Evolutionary conservation across 2,888 invertebrate genomes (phyloP).

Genomic region (Capitulum mitella): DNA sequence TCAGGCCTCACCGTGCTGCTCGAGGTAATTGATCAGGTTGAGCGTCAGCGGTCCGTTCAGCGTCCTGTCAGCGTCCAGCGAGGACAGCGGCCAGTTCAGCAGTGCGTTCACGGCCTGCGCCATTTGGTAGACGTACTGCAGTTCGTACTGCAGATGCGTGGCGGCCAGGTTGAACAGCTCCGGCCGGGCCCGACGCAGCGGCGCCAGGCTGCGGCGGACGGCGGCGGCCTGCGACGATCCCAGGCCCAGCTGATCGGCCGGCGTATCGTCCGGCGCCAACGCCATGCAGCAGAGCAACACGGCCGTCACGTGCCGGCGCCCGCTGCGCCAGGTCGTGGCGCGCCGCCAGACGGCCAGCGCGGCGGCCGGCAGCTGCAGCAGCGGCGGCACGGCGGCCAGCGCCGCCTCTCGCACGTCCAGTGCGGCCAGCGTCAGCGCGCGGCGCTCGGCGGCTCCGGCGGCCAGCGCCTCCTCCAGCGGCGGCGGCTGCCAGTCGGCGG

Average conservation of each 20-base stretch:
- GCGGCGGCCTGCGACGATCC: neutral
- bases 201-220: neutral
- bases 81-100: too few relatives aligned
- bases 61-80: too few relatives aligned
- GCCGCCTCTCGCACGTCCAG: neutral
- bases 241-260: neutral
- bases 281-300: neutral
- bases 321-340: neutral
- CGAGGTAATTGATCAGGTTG: too few relatives aligned
- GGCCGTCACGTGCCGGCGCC: neutral
- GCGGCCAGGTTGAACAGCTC: neutral
- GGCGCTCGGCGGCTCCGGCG: neutral
- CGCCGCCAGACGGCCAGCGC: neutral
- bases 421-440: neutral
- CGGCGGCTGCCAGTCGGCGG: neutral
- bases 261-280: neutral
- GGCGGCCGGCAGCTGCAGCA: neutral
- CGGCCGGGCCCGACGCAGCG: too few relatives aligned
- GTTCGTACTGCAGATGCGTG: constrained; percentile 49
- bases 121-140: too few relatives aligned
- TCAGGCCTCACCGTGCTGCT: too few relatives aligned
- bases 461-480: neutral
- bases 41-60: too few relatives aligned
- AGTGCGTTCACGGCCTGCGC: too few relatives aligned
- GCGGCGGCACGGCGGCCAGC: neutral